phyloP scores from a whole-genome alignment of 2,888 invertebrate genomes.

The Synergus gifuensis region DNA sequence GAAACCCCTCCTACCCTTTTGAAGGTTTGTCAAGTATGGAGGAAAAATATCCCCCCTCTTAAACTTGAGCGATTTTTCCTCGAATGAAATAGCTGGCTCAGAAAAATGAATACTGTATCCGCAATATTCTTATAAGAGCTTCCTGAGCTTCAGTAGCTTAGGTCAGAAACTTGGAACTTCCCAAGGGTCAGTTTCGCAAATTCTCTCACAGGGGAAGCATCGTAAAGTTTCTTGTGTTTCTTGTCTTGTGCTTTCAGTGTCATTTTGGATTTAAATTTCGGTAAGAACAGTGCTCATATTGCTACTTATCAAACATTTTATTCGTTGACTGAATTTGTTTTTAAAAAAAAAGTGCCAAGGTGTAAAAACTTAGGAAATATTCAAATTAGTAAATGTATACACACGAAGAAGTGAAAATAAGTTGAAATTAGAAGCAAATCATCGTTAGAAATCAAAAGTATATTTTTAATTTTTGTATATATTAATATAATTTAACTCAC shows the following conservation, averaged over 20 bases:
- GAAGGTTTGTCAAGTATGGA: constrained; percentile 12
- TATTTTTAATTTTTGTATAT: too few relatives aligned
- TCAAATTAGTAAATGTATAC: too few relatives aligned
- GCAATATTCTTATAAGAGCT: not conserved
- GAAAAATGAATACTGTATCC: not conserved
- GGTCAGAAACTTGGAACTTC: not conserved
- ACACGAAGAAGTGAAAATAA: not conserved
- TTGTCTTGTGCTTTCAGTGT: not conserved
- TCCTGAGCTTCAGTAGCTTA: not conserved
- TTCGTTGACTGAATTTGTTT: not conserved
- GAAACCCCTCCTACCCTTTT: constrained; percentile 33
- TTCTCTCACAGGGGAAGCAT: not conserved
- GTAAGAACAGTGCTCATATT: not conserved
- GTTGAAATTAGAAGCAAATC: too few relatives aligned
- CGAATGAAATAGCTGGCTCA: not conserved
- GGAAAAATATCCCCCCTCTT: constrained; percentile 11
- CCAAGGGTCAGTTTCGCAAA: constrained; percentile 12
- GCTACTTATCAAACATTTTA: not conserved
- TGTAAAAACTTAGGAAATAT: not conserved
- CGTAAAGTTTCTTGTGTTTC: constrained; percentile 1
- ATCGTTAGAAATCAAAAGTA: too few relatives aligned
- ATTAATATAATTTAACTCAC: too few relatives aligned
- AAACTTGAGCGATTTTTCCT: constrained; percentile 13
- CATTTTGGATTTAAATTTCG: constrained; percentile 3
- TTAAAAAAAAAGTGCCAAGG: not conserved